Evolutionary conservation across 2,797 vertebrate genomes (phyloP).

Genomic region (Enteromius mattozi): DNA sequence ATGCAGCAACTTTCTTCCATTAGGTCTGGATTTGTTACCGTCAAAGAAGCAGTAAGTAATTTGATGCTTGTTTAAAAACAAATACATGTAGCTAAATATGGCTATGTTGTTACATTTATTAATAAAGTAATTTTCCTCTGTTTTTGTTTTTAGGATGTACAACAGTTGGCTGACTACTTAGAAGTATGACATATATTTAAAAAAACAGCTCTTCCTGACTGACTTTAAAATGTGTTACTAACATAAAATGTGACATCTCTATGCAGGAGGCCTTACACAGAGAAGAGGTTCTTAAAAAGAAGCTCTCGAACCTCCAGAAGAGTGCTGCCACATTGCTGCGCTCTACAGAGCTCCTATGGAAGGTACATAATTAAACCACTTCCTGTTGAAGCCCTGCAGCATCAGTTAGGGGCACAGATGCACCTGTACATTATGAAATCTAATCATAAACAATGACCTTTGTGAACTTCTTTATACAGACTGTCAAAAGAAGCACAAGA

Average conservation of each 20-base stretch:
- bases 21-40: constrained; percentile 71
- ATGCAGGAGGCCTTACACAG: constrained; percentile 81
- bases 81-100: background rate
- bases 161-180: constrained; percentile 74
- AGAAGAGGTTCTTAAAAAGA: constrained; percentile 77
- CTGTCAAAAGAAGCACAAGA: background rate
- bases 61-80: background rate
- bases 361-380: constrained; percentile 64
- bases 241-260: constrained; percentile 3
- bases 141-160: constrained; percentile 71
- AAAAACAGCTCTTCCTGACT: background rate
- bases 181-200: constrained; percentile 70
- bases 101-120: constrained; percentile 45
- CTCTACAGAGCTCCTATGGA: constrained; percentile 76
- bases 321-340: constrained; percentile 69
- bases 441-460: background rate
- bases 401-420: background rate
- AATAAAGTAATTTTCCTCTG: constrained; percentile 6
- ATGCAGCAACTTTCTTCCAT: background rate
- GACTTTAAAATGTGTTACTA: background rate
- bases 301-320: constrained; percentile 74
- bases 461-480: background rate
- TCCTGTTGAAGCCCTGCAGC: constrained; percentile 6
- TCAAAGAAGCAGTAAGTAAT: constrained; percentile 77
- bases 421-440: background rate